Conservation (phyloP, 2,113 vertebrate genomes). For the Athene cunicularia region DNA sequence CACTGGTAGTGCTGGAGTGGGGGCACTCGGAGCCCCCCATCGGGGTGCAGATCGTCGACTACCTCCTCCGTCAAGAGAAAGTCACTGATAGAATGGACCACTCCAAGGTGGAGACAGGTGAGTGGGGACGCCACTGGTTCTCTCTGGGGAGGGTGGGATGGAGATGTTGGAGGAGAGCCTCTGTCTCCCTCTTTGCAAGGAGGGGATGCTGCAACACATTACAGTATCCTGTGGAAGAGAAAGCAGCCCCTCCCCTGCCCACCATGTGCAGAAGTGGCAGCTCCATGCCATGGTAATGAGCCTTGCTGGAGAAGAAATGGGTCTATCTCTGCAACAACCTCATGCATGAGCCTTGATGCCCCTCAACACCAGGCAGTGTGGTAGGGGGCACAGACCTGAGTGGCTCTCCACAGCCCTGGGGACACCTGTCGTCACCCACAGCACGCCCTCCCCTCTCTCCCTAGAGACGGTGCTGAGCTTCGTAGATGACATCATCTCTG, state of each 20-base stretch:
- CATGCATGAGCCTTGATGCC: not conserved
- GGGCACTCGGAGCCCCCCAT: conserved; percentile 93
- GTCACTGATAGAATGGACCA: conserved; percentile 94
- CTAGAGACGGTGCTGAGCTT: conserved; percentile 95
- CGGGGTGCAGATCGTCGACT: conserved; percentile 93
- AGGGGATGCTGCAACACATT: not conserved
- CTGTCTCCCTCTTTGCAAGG: not conserved
- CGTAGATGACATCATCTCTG: conserved; percentile 95
- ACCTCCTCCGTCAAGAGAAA: conserved; percentile 97
- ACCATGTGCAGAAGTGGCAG: not conserved
- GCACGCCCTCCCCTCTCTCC: not conserved
- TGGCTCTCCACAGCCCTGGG: not conserved
- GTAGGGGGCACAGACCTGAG: not conserved
- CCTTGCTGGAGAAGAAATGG: not conserved
- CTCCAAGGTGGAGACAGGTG: conserved; percentile 97
- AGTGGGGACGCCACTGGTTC: not conserved
- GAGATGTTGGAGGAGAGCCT: not conserved
- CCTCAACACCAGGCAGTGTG: rapidly evolving
- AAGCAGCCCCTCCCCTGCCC: not conserved
- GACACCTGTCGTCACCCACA: not conserved
- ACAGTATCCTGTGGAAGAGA: not conserved
- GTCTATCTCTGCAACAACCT: not conserved
- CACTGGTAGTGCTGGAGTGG: conserved; percentile 95
- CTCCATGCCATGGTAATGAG: not conserved
- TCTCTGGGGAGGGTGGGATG: not conserved